Conservation (phyloP, 1,140 invertebrate species). For the Lepidurus apus region DNA sequence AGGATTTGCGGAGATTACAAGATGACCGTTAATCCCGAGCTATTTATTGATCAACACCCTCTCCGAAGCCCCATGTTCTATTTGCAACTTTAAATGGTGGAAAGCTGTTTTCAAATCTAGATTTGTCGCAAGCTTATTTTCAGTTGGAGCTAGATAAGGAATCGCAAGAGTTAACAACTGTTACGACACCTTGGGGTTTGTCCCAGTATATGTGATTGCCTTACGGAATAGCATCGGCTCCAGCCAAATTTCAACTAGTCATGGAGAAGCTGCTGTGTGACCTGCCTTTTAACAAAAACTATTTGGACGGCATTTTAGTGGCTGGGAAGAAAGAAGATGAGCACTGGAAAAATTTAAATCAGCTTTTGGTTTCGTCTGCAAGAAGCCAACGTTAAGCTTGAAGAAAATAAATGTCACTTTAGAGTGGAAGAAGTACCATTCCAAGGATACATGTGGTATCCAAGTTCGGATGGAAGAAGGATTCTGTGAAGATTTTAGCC, state of each 20-base stretch:
- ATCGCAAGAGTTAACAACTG: neutral
- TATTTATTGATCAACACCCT: constrained; percentile 22
- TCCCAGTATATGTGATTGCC: constrained; percentile 38
- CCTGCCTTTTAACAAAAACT: neutral
- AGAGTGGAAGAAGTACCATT: too few species aligned
- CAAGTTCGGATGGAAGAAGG: too few species aligned
- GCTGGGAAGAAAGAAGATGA: constrained; percentile 23
- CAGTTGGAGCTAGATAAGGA: constrained; percentile 22
- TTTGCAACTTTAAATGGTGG: constrained; percentile 41
- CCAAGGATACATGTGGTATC: too few species aligned
- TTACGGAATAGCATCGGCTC: constrained; percentile 42
- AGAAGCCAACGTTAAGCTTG: neutral
- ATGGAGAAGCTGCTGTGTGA: neutral
- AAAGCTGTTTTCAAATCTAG: neutral
- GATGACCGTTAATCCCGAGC: constrained; percentile 45
- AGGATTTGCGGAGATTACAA: too few species aligned
- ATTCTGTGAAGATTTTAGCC: too few species aligned
- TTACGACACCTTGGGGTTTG: constrained; percentile 34
- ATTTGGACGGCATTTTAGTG: neutral
- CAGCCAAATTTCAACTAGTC: neutral
- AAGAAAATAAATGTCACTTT: too few species aligned
- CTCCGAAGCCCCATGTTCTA: constrained; percentile 41
- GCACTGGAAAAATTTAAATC: constrained; percentile 38
- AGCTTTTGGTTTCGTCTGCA: constrained; percentile 30
- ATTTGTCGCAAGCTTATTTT: neutral